phyloP scores from a whole-genome alignment of 92 coral and sea anemone species.

The Porites divaricata region DNA sequence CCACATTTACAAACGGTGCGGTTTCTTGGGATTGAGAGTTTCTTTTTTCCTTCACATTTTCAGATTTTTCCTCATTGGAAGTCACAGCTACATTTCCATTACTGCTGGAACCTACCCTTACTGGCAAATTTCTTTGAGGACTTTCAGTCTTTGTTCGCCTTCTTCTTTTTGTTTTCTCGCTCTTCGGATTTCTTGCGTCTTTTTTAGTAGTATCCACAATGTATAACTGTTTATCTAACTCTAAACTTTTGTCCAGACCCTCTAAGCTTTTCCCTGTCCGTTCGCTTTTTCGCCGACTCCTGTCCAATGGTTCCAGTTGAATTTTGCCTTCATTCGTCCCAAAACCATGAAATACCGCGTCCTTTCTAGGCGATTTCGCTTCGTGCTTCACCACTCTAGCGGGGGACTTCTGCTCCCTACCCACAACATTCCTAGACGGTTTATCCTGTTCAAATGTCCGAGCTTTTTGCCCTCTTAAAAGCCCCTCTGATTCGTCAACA shows the following conservation, averaged over 20 bases:
- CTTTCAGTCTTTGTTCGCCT: slow-evolving; percentile 23
- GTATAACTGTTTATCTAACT: slow-evolving; percentile 3
- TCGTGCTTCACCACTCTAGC: slow-evolving; percentile 17
- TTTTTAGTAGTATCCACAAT: slow-evolving; percentile 30
- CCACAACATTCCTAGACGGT: slow-evolving; percentile 23
- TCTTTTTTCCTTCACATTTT: neutral
- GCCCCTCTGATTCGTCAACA: slow-evolving; percentile 65
- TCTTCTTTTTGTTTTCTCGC: slow-evolving; percentile 33
- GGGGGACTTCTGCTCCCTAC: slow-evolving; percentile 27
- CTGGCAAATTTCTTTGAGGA: slow-evolving; percentile 3
- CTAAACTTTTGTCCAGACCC: slow-evolving; percentile 27
- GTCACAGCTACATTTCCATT: neutral
- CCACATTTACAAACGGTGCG: neutral
- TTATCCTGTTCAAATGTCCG: slow-evolving; percentile 84
- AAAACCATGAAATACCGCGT: neutral
- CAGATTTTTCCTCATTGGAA: neutral
- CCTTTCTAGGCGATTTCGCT: slow-evolving; percentile 30
- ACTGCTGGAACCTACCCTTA: neutral
- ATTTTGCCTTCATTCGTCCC: slow-evolving; percentile 10
- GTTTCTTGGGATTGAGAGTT: neutral
- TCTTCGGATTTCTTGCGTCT: slow-evolving; percentile 7
- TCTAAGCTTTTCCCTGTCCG: slow-evolving; percentile 25
- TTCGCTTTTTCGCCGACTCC: slow-evolving; percentile 22
- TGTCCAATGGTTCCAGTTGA: slow-evolving; percentile 26
- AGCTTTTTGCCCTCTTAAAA: slow-evolving; percentile 88